These are phyloP conservation scores for Tuberolachnus salignus DNA, from an alignment of 2,888 invertebrate genomes.

Conservation along the genomic window DNA sequence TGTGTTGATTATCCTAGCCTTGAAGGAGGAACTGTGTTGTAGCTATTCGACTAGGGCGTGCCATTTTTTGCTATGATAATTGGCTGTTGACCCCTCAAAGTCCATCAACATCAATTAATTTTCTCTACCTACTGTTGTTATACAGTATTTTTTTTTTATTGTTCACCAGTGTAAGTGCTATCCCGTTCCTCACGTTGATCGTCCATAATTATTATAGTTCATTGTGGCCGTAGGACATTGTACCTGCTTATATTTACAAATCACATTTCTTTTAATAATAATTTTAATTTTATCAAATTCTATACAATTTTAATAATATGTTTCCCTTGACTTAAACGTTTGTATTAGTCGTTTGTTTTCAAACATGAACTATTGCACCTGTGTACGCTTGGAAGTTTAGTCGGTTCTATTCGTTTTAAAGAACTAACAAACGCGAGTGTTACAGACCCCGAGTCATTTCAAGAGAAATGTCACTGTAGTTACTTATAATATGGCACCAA, in stretches of 20 bases:
- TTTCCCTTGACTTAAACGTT: background rate
- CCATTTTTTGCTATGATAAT: slow-evolving; percentile 31
- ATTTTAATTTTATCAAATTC: background rate
- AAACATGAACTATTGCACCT: background rate
- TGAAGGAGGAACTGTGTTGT: background rate
- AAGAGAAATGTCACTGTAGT: slow-evolving; percentile 14
- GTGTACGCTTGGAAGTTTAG: background rate
- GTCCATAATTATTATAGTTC: background rate
- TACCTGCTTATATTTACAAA: no score
- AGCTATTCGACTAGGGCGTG: slow-evolving; percentile 28
- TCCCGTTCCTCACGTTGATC: background rate
- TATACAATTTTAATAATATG: slow-evolving; percentile 10
- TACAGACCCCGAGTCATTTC: background rate
- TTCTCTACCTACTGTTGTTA: slow-evolving; percentile 3
- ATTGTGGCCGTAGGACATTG: background rate
- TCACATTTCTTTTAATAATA: background rate
- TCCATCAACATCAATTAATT: slow-evolving; percentile 6
- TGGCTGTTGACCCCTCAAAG: slow-evolving; percentile 43
- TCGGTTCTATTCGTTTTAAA: slow-evolving; percentile 4
- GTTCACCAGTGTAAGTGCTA: background rate
- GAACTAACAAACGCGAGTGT: background rate
- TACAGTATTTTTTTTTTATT: slow-evolving; percentile 9
- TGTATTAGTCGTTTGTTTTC: slow-evolving; percentile 3
- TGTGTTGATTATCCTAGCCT: background rate
- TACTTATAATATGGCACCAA: slow-evolving; percentile 17